Evolutionary conservation across 2,888 invertebrate species (phyloP).

Genomic region (Synergus japonicus): DNA sequence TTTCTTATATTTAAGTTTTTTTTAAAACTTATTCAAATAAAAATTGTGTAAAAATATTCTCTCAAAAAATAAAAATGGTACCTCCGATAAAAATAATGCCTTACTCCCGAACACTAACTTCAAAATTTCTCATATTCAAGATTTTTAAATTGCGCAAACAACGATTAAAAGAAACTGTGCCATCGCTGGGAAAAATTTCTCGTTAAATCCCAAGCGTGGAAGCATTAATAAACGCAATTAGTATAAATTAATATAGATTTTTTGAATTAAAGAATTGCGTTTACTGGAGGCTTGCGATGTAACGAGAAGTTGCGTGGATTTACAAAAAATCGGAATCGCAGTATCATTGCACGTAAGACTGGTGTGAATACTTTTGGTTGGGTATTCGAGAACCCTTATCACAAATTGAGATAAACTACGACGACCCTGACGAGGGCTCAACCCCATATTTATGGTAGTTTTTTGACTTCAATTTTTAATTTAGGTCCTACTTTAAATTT

Average conservation of each 20-base stretch:
- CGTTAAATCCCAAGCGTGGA: slow-evolving; percentile 20
- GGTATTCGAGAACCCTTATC: slow-evolving; percentile 26
- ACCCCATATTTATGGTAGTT: neutral
- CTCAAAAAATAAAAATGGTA: neutral
- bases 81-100: neutral
- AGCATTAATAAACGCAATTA: slow-evolving; percentile 28
- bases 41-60: too few relatives aligned
- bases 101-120: neutral
- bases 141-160: neutral
- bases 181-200: neutral
- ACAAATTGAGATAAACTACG: slow-evolving; percentile 24
- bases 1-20: too few relatives aligned
- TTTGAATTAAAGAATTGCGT: neutral
- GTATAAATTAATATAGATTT: neutral
- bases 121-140: neutral
- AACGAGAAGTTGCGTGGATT: neutral
- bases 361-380: slow-evolving; percentile 33
- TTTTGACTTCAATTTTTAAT: slow-evolving; percentile 2
- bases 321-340: slow-evolving; percentile 19
- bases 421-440: neutral
- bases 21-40: too few relatives aligned
- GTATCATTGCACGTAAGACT: slow-evolving; percentile 39
- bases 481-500: neutral
- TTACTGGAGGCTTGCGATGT: neutral
- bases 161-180: neutral